Conservation (phyloP, 2,888 invertebrate species). For the Augiades crinisus region DNA sequence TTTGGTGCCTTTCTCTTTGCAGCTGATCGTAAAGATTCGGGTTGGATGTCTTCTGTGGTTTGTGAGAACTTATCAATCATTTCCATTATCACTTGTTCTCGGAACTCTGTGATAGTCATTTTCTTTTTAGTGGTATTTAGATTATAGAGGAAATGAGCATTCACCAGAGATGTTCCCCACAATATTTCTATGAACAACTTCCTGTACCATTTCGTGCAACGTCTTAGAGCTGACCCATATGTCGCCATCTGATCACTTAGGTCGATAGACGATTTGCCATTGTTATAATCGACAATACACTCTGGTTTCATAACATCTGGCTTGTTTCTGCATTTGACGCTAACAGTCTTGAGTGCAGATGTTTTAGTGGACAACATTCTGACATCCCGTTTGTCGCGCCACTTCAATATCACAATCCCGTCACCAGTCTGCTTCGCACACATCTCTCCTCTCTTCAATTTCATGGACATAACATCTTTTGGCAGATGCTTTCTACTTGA, state of each 20-base stretch:
- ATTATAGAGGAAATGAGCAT: no score
- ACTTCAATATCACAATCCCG: constrained; percentile 9
- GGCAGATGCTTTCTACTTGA: not conserved
- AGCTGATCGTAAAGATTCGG: no score
- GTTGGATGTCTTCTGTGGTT: no score
- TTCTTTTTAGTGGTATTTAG: no score
- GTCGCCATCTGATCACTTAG: constrained; percentile 2
- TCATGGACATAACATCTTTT: constrained; percentile 5
- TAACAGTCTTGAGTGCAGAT: constrained; percentile 5
- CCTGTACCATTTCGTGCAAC: constrained; percentile 8
- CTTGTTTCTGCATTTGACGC: constrained; percentile 1
- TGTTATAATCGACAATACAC: constrained; percentile 9
- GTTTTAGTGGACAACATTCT: constrained; percentile 2
- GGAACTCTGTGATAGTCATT: no score
- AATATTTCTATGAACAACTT: constrained; percentile 4
- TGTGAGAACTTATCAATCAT: no score
- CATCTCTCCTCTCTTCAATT: constrained; percentile 9
- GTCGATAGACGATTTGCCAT: constrained; percentile 11
- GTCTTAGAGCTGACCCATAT: constrained; percentile 4
- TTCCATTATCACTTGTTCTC: no score
- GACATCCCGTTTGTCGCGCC: constrained; percentile 6
- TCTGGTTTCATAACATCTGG: constrained; percentile 3
- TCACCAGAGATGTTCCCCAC: no score
- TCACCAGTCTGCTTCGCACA: constrained; percentile 6
- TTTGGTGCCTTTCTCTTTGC: no score